These are phyloP conservation scores for Cyclophora punctaria DNA, from an alignment of 2,888 invertebrate genomes.

Conservation along the genomic window DNA sequence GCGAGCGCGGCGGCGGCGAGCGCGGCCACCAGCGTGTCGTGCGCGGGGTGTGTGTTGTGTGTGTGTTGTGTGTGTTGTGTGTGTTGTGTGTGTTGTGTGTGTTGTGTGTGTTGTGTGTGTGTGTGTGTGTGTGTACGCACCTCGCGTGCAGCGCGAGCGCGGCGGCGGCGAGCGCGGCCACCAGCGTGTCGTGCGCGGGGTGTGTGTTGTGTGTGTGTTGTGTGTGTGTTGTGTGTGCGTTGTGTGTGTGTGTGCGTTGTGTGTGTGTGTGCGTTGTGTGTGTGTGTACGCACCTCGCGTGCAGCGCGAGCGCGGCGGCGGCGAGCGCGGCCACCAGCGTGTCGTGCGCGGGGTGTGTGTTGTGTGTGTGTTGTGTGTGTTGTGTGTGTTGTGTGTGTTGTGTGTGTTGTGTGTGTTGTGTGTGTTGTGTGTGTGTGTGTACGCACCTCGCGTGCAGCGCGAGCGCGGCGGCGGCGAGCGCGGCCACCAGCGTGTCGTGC, in stretches of 20 bases:
- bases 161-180: slow-evolving; percentile 51
- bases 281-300: slow-evolving; percentile 38
- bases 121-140: slow-evolving; percentile 20
- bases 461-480: slow-evolving; percentile 50
- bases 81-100: background rate
- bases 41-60: slow-evolving; percentile 25
- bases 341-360: slow-evolving; percentile 26
- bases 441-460: slow-evolving; percentile 48
- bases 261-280: background rate
- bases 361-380: too few species aligned
- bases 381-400: background rate
- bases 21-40: slow-evolving; percentile 42
- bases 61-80: background rate
- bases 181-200: slow-evolving; percentile 32
- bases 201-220: too few species aligned
- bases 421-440: background rate
- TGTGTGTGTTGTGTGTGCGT: too few species aligned
- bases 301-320: slow-evolving; percentile 50
- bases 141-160: slow-evolving; percentile 51
- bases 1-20: slow-evolving; percentile 49
- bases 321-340: slow-evolving; percentile 46
- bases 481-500: slow-evolving; percentile 40
- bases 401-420: too few species aligned
- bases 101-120: background rate
- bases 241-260: background rate